These are phyloP conservation scores for Phylloscopus trochiloides DNA, from an alignment of 2,113 vertebrate species.

Conservation along the genomic window DNA sequence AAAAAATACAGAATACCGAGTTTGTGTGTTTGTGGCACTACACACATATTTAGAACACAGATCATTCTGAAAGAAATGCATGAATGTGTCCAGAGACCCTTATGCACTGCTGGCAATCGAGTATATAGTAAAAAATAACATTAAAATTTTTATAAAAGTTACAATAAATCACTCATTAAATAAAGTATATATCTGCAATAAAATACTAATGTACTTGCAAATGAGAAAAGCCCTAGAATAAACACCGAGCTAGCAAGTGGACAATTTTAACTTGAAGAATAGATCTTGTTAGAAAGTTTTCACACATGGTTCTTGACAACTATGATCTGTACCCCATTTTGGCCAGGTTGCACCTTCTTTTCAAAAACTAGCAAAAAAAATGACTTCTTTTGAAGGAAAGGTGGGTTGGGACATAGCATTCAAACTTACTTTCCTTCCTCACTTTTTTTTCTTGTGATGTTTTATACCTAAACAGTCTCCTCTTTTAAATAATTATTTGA, in stretches of 20 bases:
- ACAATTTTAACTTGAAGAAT: not conserved
- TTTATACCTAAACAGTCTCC: accelerated
- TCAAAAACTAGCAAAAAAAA: not conserved
- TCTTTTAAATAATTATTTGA: not conserved
- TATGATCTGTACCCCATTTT: not conserved
- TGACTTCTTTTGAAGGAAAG: not conserved
- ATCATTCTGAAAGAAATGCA: not conserved
- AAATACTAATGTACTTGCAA: not conserved
- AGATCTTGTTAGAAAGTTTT: not conserved
- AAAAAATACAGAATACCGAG: not conserved
- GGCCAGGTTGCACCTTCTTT: not conserved
- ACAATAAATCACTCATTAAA: not conserved
- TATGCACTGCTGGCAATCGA: not conserved
- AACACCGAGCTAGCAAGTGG: not conserved
- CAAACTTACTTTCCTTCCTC: not conserved
- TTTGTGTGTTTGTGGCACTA: not conserved
- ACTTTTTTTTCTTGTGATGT: accelerated
- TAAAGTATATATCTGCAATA: not conserved
- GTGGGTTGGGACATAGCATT: not conserved
- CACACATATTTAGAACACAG: not conserved
- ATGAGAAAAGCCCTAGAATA: not conserved
- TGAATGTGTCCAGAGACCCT: not conserved
- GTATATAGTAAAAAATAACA: not conserved
- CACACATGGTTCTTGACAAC: not conserved
- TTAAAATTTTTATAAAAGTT: not conserved